phyloP scores from a whole-genome alignment of 2,113 vertebrate species.

The Platichthys flesus region DNA sequence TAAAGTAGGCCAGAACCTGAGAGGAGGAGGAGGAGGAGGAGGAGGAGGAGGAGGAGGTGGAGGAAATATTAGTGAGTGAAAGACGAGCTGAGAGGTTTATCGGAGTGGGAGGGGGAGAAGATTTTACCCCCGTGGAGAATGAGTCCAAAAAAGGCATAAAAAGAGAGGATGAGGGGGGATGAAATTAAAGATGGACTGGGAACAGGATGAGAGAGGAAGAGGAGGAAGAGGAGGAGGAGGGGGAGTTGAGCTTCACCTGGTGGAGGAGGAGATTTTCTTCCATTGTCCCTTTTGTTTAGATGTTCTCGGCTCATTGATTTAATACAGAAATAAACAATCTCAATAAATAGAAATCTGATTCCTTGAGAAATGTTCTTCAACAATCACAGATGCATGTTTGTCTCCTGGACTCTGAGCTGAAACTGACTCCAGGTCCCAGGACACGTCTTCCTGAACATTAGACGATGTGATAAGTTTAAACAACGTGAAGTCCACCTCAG shows the following conservation, averaged over 20 bases:
- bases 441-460: too few species aligned
- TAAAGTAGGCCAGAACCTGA: slow-evolving; percentile 26
- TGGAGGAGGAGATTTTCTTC: slow-evolving; percentile 8
- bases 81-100: slow-evolving; percentile 1
- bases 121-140: neutral
- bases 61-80: neutral
- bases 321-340: neutral
- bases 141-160: neutral
- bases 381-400: too few species aligned
- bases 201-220: neutral
- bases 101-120: neutral
- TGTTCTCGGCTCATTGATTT: neutral
- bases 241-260: neutral
- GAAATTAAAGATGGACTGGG: neutral
- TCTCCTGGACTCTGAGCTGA: too few species aligned
- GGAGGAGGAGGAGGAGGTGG: neutral
- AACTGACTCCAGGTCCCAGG: too few species aligned
- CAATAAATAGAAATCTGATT: neutral
- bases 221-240: slow-evolving; percentile 2
- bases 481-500: too few species aligned
- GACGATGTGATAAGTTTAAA: too few species aligned
- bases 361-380: too few species aligned
- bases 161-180: neutral
- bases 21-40: neutral
- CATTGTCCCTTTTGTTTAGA: neutral